These are phyloP conservation scores for Cassiopea andromeda DNA, from an alignment of 30 jellyfish, hydroid and myxozoan genomes.

Conservation along the genomic window DNA sequence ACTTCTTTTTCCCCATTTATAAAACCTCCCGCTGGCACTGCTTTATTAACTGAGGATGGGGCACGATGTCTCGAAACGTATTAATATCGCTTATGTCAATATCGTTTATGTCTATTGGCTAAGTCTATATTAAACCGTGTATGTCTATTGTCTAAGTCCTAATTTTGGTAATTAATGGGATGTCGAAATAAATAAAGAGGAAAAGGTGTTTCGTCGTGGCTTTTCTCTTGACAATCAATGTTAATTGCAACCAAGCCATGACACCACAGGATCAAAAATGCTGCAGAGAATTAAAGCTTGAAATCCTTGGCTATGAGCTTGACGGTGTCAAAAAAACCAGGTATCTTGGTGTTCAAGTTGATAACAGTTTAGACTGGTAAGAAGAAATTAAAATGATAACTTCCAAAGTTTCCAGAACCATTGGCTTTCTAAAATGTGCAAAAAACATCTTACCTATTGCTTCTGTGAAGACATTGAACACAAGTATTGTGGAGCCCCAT, in stretches of 20 bases:
- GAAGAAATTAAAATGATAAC: not conserved
- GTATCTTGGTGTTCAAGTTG: conserved; percentile 18
- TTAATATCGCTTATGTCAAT: no score
- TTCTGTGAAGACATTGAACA: not conserved
- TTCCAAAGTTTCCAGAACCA: conserved; percentile 13
- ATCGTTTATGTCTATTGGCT: no score
- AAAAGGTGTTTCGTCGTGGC: no score
- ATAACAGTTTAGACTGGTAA: not conserved
- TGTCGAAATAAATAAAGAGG: no score
- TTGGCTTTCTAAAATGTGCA: not conserved
- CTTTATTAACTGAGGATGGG: no score
- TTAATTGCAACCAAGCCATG: conserved; percentile 1
- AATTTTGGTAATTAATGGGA: no score
- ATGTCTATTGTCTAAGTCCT: no score
- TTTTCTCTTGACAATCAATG: not conserved
- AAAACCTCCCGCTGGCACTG: no score
- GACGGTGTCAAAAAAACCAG: conserved; percentile 3
- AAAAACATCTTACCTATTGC: not conserved
- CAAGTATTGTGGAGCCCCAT: not conserved
- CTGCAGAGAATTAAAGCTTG: conserved; percentile 6
- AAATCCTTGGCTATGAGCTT: conserved; percentile 3
- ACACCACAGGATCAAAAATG: not conserved
- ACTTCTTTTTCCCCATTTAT: no score
- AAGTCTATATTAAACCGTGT: no score
- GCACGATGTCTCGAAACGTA: no score